Evolutionary conservation across 1,140 invertebrate genomes (phyloP).

Genomic region (Polypedilum vanderplanki): DNA sequence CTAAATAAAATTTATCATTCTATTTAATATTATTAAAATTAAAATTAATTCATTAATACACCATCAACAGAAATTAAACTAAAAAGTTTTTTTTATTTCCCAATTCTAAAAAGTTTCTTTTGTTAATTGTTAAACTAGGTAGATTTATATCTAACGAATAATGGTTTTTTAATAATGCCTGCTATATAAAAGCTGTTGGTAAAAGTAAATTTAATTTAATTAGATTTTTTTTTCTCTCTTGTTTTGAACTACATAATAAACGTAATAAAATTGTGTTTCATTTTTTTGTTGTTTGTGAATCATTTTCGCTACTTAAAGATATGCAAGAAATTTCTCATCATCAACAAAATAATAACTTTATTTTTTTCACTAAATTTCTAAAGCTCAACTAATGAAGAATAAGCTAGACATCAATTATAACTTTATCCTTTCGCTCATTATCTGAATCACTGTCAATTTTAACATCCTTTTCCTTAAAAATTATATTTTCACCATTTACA

Average conservation of each 20-base stretch:
- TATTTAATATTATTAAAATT: not conserved
- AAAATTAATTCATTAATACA: not conserved
- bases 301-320: not conserved
- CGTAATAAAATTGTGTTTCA: not conserved
- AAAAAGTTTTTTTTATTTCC: not conserved
- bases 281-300: too few relatives aligned
- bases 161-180: not conserved
- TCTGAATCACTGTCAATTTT: constrained; percentile 25
- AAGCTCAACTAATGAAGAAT: not conserved
- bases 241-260: constrained; percentile 14
- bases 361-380: not conserved
- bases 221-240: not conserved
- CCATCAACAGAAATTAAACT: not conserved
- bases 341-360: not conserved
- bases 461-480: constrained; percentile 26
- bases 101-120: too few relatives aligned
- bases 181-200: constrained; percentile 12
- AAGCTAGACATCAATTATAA: constrained; percentile 26
- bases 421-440: constrained; percentile 16
- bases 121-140: too few relatives aligned
- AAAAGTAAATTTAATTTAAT: not conserved
- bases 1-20: not conserved
- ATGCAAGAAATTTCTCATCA: not conserved
- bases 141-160: too few relatives aligned
- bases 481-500: constrained; percentile 27